Conservation (phyloP, 2,113 vertebrate genomes). For the Ancistrus triradiatus region DNA sequence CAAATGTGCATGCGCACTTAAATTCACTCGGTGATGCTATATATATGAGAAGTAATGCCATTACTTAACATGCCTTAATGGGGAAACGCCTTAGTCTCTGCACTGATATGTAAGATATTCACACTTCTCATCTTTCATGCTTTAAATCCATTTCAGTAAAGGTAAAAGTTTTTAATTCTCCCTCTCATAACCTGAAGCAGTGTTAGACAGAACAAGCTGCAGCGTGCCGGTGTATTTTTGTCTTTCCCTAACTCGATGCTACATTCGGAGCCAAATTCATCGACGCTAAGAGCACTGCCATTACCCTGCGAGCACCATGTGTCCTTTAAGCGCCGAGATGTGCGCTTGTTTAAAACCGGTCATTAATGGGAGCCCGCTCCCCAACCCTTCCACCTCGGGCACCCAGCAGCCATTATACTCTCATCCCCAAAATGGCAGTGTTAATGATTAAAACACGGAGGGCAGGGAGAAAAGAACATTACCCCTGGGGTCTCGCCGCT, state of each 20-base stretch:
- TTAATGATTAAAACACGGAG: conserved; percentile 48
- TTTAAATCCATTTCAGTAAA: too few species aligned
- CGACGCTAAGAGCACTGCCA: conserved; percentile 23
- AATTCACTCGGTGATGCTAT: too few species aligned
- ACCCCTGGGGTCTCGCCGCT: conserved; percentile 26
- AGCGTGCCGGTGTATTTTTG: background rate
- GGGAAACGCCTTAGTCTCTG: too few species aligned
- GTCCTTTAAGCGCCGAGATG: conserved; percentile 37
- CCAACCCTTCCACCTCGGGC: conserved; percentile 31
- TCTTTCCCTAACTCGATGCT: conserved; percentile 3
- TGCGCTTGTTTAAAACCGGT: conserved; percentile 43
- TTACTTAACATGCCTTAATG: too few species aligned
- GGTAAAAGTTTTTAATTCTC: too few species aligned
- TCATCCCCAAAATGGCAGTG: conserved; percentile 42
- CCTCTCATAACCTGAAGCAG: background rate
- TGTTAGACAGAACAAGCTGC: background rate
- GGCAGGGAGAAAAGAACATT: conserved; percentile 38
- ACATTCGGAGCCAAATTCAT: conserved; percentile 6
- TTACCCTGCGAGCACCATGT: conserved; percentile 23
- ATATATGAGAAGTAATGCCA: too few species aligned
- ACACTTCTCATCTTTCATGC: too few species aligned
- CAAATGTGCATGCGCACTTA: too few species aligned
- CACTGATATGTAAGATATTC: too few species aligned
- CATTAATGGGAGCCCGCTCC: conserved; percentile 44
- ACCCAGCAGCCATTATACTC: conserved; percentile 37